Base-by-base conservation (phyloP, 2,797 vertebrate species). In the Artibeus lituratus region DNA sequence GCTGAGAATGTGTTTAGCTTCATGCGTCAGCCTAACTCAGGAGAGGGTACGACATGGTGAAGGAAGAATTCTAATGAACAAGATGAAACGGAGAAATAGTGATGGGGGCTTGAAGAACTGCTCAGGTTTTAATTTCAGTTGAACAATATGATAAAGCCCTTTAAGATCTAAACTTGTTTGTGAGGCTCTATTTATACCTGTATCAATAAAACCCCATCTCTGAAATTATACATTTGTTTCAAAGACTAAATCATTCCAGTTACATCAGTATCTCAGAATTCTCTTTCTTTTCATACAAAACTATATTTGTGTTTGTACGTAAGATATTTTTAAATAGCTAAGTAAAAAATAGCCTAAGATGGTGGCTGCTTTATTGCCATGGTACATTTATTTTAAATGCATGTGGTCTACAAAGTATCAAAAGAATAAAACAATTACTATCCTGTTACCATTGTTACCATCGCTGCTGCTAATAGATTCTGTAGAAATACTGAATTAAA, bases 171-270 rank as follows among this genome's bases (percentile, higher is more conserved):
- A 83, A 73, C 49, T 90, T 95, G 87, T 84, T 95, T 85, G 72
- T 83, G 29, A 96, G 83, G 84, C 39, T 95, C 83, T 69, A n/a
- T 96, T 94, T 95, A 67, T 70, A 92, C 21, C 76, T 91, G 24
- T 87, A 90, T 97, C 92, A 90, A 49, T 44, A 77, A 82, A 83
- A 49, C 69, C 42, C 59, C 70, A 76, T 55, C 81, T 84, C 91
- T 69, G 55, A 96, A 97, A 94, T 96, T 67, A 44, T 32, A 89
- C 44, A 59, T 92, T 89, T 96, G 80, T 96, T 96, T 97, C 92
- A 57, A 91, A 97, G 80, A 57, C 42, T 47, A 62, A 91, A 78
- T 93, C 80, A 87, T 91, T 95, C 42, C 24, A 49, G 5, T 53
- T 84, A 32, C 32, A 74, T 73, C n/a, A 26, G 69, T 74, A 53